Conservation (phyloP, 2,113 vertebrate genomes). For the Brachionichthys hirsutus region DNA sequence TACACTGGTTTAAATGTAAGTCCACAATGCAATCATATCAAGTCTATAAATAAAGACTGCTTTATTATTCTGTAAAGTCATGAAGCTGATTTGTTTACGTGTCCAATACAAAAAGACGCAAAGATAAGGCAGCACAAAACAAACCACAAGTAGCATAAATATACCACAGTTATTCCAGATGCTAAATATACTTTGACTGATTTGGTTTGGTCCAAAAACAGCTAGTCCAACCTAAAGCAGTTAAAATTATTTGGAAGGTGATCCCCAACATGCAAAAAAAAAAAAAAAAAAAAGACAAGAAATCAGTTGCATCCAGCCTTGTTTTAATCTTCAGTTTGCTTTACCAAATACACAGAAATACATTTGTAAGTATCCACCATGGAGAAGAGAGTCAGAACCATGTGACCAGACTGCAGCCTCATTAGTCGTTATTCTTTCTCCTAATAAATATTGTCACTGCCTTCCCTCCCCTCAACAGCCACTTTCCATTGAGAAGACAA, state of each 20-base stretch:
- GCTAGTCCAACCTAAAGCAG: neutral
- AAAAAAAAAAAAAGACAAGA: slow-evolving; percentile 9
- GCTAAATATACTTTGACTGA: too few species aligned
- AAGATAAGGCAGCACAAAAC: too few species aligned
- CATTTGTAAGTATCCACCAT: slow-evolving; percentile 22
- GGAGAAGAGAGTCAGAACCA: slow-evolving; percentile 30
- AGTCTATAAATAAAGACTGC: too few species aligned
- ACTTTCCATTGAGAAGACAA: slow-evolving; percentile 1
- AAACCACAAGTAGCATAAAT: too few species aligned
- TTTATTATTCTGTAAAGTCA: slow-evolving; percentile 4
- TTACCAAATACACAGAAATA: slow-evolving; percentile 10
- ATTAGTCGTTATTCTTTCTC: slow-evolving; percentile 33
- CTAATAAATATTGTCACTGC: slow-evolving; percentile 7
- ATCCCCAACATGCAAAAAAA: neutral
- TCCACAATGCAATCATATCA: too few species aligned
- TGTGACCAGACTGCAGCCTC: slow-evolving; percentile 67
- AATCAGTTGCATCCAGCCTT: neutral
- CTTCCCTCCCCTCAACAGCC: neutral
- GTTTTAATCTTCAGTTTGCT: neutral
- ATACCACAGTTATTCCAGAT: too few species aligned
- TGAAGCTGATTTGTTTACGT: too few species aligned
- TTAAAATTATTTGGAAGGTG: neutral
- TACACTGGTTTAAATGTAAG: too few species aligned
- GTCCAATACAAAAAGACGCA: too few species aligned
- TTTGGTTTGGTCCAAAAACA: too few species aligned